Percentiles rank a stretch among this genome's conserved stretches.
These are phyloP conservation scores for Watsonalla binaria DNA, from an alignment of 2,888 invertebrate species.

Conservation along the genomic window DNA sequence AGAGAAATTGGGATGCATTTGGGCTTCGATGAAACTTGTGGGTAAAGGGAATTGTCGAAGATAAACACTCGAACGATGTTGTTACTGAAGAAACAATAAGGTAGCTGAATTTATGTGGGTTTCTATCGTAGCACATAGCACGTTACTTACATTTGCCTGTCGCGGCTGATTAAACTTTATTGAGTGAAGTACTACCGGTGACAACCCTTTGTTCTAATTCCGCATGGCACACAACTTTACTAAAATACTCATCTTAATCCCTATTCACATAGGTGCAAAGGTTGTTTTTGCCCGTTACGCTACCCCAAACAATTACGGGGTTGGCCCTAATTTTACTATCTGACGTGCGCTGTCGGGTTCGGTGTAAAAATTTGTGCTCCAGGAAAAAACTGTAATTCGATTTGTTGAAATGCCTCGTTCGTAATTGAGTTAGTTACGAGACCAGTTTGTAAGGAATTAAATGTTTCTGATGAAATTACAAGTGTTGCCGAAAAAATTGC, in stretches of 20 bases:
- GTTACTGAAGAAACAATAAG: background rate
- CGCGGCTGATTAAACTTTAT: slow-evolving; percentile 59
- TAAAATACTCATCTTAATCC: slow-evolving; percentile 7
- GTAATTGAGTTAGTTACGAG: slow-evolving; percentile 28
- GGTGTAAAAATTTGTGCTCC: slow-evolving; percentile 40
- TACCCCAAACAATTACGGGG: slow-evolving; percentile 52
- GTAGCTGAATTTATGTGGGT: background rate
- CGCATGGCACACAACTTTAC: slow-evolving; percentile 31
- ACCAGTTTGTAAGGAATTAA: slow-evolving; percentile 15
- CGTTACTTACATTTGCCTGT: slow-evolving; percentile 42
- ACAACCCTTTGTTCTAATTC: slow-evolving; percentile 66
- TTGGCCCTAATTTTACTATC: slow-evolving; percentile 60
- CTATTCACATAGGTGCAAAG: slow-evolving; percentile 15
- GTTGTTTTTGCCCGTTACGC: slow-evolving; percentile 4
- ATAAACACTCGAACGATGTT: background rate
- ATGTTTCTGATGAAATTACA: slow-evolving; percentile 1
- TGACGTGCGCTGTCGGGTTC: slow-evolving; percentile 32
- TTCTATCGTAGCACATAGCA: slow-evolving; percentile 12
- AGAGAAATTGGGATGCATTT: background rate
- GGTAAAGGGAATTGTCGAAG: background rate
- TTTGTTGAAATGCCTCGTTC: slow-evolving; percentile 37
- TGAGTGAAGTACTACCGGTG: slow-evolving; percentile 51
- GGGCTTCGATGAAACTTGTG: background rate
- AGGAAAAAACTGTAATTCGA: slow-evolving; percentile 43
- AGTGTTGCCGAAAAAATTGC: background rate